Conservation (phyloP, 2,113 vertebrate genomes). For the Pithys albifrons region DNA sequence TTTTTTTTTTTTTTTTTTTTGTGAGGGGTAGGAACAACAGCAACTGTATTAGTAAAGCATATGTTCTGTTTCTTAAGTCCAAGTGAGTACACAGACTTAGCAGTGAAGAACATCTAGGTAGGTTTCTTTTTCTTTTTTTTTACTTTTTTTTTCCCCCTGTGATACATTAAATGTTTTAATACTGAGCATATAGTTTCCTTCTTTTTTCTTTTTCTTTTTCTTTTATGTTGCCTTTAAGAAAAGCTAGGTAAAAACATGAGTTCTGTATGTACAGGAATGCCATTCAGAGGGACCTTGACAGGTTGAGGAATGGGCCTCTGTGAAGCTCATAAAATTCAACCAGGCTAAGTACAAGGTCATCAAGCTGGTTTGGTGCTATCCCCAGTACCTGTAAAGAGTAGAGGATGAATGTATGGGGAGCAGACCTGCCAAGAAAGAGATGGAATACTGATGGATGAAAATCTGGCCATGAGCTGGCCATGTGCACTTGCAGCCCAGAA, state of each 20-base stretch:
- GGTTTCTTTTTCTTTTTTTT: not conserved
- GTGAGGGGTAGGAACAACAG: not conserved
- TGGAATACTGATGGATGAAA: not conserved
- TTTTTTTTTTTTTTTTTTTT: not conserved
- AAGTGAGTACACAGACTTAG: not conserved
- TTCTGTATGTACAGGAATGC: not conserved
- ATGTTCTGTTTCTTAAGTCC: not conserved
- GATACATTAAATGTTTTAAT: not conserved
- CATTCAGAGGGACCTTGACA: not conserved
- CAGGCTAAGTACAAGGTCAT: not conserved
- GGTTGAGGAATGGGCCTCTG: not conserved
- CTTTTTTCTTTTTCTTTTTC: not conserved
- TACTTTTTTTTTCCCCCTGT: not conserved
- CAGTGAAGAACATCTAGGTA: not conserved
- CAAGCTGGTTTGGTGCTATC: rapidly evolving
- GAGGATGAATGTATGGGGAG: not conserved
- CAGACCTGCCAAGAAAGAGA: not conserved
- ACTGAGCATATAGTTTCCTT: not conserved
- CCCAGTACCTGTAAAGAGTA: not conserved
- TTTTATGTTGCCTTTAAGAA: not conserved
- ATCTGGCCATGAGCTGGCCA: not conserved
- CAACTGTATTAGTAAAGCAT: not conserved
- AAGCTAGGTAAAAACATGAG: not conserved
- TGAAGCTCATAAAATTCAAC: not conserved
- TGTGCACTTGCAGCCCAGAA: not conserved